Conservation (phyloP, 2,888 invertebrate genomes). For the Leucophora obtusa region DNA sequence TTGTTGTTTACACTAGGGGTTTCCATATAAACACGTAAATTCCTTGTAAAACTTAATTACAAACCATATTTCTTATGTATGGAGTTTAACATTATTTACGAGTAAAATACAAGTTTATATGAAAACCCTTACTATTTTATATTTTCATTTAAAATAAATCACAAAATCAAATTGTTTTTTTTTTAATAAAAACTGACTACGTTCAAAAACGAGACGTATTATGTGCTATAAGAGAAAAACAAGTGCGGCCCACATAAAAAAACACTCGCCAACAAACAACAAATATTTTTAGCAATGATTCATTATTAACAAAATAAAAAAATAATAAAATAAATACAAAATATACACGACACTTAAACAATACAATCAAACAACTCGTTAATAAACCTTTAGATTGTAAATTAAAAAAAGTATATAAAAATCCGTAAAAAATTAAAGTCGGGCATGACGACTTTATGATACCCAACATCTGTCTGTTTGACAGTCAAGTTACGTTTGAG, state of each 20-base stretch:
- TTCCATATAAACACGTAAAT: too few relatives aligned
- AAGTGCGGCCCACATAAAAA: constrained; percentile 57
- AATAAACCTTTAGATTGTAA: constrained; percentile 1
- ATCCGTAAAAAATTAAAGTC: too few relatives aligned
- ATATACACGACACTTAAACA: neutral
- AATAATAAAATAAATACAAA: constrained; percentile 10
- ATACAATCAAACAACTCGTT: constrained; percentile 1
- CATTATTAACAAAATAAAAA: constrained; percentile 44
- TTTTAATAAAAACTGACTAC: too few relatives aligned
- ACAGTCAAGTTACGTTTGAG: too few relatives aligned
- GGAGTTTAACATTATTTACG: too few relatives aligned
- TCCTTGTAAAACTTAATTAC: too few relatives aligned
- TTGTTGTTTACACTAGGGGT: too few relatives aligned
- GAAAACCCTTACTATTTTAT: too few relatives aligned
- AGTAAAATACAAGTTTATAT: too few relatives aligned
- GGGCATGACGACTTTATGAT: too few relatives aligned
- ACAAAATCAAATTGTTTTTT: constrained; percentile 34
- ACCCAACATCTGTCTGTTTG: too few relatives aligned
- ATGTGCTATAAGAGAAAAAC: constrained; percentile 20
- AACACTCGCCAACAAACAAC: constrained; percentile 45
- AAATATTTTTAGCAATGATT: constrained; percentile 67
- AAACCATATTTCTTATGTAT: too few relatives aligned
- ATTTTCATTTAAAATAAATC: constrained; percentile 61
- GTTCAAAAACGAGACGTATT: neutral
- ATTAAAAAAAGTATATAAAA: neutral